These are phyloP conservation scores for Phenganax marumi DNA, from an alignment of 92 coral and sea anemone species.

Conservation along the genomic window DNA sequence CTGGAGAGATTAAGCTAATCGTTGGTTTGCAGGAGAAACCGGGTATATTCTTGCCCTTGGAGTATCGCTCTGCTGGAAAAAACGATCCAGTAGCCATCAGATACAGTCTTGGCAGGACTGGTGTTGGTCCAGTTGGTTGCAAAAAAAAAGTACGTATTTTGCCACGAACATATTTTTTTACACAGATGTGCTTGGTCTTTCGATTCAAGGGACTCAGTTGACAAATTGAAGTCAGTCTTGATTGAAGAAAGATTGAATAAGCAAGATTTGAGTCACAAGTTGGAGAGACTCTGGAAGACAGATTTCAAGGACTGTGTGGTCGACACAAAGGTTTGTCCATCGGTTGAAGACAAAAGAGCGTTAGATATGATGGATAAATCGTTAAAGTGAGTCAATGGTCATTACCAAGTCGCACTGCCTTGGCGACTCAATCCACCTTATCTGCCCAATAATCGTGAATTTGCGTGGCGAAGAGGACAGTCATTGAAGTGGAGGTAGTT, in stretches of 20 bases:
- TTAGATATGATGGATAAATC: constrained; percentile 48
- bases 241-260: constrained; percentile 18
- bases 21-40: constrained; percentile 49
- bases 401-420: constrained; percentile 57
- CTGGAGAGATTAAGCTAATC: not conserved
- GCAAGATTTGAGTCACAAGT: constrained; percentile 33
- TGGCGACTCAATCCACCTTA: constrained; percentile 51
- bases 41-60: constrained; percentile 49
- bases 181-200: not conserved
- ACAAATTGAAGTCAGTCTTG: not conserved
- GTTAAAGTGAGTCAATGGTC: constrained; percentile 36
- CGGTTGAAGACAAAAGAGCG: constrained; percentile 52
- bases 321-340: constrained; percentile 36
- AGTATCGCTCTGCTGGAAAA: not conserved
- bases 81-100: constrained; percentile 36
- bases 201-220: not conserved
- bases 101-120: constrained; percentile 54
- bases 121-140: constrained; percentile 48
- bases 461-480: constrained; percentile 49
- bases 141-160: not conserved
- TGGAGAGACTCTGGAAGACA: constrained; percentile 49
- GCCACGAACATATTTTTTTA: too few relatives aligned
- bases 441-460: constrained; percentile 47
- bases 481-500: constrained; percentile 56
- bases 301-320: constrained; percentile 4